Conservation (phyloP, 1,140 invertebrate genomes). For the Pomacea maculata region DNA sequence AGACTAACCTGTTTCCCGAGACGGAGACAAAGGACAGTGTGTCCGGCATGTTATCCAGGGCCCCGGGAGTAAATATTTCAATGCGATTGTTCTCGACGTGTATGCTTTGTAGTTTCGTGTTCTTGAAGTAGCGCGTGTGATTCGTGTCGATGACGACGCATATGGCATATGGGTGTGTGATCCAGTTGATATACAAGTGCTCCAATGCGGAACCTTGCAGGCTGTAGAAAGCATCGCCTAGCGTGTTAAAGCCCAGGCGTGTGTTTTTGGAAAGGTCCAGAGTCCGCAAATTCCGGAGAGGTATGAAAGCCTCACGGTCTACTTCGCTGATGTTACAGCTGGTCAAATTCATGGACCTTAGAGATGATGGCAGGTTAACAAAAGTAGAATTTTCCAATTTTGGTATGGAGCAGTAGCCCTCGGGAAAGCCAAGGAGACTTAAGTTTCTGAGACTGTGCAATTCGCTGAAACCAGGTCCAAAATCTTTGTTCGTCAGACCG, state of each 20-base stretch:
- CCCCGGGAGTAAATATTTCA: neutral
- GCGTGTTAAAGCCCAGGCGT: conserved; percentile 1
- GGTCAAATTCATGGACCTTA: conserved; percentile 29
- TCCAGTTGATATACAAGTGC: neutral
- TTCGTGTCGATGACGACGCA: neutral
- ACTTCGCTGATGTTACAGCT: conserved; percentile 15
- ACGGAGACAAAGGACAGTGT: neutral
- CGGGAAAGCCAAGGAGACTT: neutral
- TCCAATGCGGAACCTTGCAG: conserved; percentile 17
- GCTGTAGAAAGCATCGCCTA: conserved; percentile 11
- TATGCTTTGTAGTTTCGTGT: conserved; percentile 14
- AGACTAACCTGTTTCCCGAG: neutral
- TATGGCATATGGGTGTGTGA: conserved; percentile 2
- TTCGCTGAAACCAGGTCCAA: neutral
- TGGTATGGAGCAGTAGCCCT: neutral
- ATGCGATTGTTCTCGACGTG: neutral
- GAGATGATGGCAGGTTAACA: neutral
- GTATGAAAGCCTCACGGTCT: neutral
- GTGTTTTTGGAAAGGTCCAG: conserved; percentile 27
- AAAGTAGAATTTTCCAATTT: neutral
- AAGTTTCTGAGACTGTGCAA: neutral
- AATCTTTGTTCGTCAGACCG: neutral
- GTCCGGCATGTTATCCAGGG: conserved; percentile 5
- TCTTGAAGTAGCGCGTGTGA: conserved; percentile 20
- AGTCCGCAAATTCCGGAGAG: conserved; percentile 3